phyloP scores from a whole-genome alignment of 2,113 vertebrate genomes.

The Ranitomeya imitator region DNA sequence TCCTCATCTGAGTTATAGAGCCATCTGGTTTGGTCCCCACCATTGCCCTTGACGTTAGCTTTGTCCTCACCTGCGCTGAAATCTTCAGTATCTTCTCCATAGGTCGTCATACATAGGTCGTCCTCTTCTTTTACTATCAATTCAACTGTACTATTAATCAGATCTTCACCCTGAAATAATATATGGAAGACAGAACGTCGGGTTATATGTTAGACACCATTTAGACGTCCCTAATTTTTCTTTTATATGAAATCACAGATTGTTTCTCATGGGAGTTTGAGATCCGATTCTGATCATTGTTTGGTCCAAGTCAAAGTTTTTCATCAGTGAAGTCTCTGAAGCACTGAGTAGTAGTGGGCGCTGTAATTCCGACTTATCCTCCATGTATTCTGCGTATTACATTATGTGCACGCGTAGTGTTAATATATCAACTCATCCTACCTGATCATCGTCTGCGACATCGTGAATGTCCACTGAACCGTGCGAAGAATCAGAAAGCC shows the following conservation, averaged over 20 bases:
- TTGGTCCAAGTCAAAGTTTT: too few relatives aligned
- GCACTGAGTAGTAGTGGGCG: too few relatives aligned
- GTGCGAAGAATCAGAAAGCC: background rate
- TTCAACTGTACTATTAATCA: background rate
- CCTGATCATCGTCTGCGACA: conserved; percentile 1
- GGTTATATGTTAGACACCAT: too few relatives aligned
- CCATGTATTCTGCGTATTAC: too few relatives aligned
- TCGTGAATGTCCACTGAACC: background rate
- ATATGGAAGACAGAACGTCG: background rate
- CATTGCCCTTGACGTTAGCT: background rate
- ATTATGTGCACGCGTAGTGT: background rate
- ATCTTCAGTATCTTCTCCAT: background rate
- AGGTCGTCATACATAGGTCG: background rate
- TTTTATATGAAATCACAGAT: too few relatives aligned
- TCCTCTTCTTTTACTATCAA: background rate
- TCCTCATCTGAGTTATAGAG: too few relatives aligned
- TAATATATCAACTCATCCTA: background rate
- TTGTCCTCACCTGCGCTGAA: background rate
- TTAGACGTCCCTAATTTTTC: too few relatives aligned
- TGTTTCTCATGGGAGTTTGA: too few relatives aligned
- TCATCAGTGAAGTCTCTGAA: too few relatives aligned
- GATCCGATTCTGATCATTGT: too few relatives aligned
- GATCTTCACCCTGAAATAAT: background rate
- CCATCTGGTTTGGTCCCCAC: too few relatives aligned
- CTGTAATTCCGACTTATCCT: too few relatives aligned